These are phyloP conservation scores for Cassiopea xamachana DNA, from an alignment of 30 jellyfish, hydroid and myxozoan genomes.

Conservation along the genomic window DNA sequence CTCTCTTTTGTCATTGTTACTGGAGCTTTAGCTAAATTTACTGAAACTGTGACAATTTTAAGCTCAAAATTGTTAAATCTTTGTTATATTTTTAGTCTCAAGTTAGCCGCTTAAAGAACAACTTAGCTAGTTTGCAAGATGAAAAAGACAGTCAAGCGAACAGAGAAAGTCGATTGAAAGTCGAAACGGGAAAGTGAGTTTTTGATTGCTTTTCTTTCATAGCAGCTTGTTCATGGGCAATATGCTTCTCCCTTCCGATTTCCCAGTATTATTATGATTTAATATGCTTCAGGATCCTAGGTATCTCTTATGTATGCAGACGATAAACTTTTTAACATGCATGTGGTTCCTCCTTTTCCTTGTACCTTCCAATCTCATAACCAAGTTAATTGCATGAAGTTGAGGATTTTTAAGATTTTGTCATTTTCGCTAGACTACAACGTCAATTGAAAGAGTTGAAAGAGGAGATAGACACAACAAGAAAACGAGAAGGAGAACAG, in stretches of 20 bases:
- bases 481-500: constrained; percentile 90
- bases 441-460: constrained; percentile 78
- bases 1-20: too few relatives aligned
- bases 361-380: background rate
- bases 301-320: too few relatives aligned
- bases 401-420: background rate
- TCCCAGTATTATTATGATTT: too few relatives aligned
- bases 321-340: too few relatives aligned
- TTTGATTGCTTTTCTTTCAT: too few relatives aligned
- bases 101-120: constrained; percentile 85
- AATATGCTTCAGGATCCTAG: too few relatives aligned
- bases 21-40: background rate
- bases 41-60: background rate
- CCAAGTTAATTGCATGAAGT: background rate
- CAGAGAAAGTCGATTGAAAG: constrained; percentile 81
- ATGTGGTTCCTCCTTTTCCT: background rate
- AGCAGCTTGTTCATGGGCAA: too few relatives aligned
- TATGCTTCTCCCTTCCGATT: too few relatives aligned
- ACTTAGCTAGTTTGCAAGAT: constrained; percentile 81
- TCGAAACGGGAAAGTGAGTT: constrained; percentile 80
- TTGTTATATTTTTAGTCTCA: constrained; percentile 69
- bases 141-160: constrained; percentile 77
- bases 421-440: constrained; percentile 51
- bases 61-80: background rate
- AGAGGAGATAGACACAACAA: constrained; percentile 73